Base-by-base conservation (phyloP, 2,797 vertebrate genomes). In the Diglossa cyanea region DNA sequence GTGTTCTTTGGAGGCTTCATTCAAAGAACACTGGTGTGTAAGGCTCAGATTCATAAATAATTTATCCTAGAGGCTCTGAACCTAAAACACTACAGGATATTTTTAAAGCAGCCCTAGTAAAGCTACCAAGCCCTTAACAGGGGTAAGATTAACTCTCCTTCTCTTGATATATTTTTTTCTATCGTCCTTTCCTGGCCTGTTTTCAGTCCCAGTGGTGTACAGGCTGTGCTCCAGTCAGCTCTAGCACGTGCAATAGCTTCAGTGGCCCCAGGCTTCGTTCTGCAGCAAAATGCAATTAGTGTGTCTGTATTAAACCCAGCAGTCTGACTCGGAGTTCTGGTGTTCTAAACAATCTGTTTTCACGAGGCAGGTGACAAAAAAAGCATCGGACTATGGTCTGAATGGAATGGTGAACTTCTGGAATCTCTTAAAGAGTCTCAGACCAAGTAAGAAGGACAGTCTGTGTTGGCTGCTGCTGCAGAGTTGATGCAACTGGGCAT, bases 371-470 rank as follows among this genome's bases (percentile, higher is more conserved):
- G 12, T 85, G 55, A 50, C 50, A 15, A 25, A 54, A 57, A 31
- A 39, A 17, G 21, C 14, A 1, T 42, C 70, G 35, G 73, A 23
- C 40, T 4, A 0, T 40, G n/a, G 33, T 7, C 47, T 18, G 1
- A 33, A 40, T 33, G 30, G 31, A 60, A 21, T 7, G 2, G 66
- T 50, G 16, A 44, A 40, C 30, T 70, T 15, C n/a, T 68, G 47
- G 54, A 57, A 14, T 44, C 25, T 60, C 26, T 54, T 24, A 17
- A 31, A 44, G 55, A 50, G 39, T 48, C 19, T 58, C 17, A 35
- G 1, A 23, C 23, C 0, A 0, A 24, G 9, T 7, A 4, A 54
- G 30, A 45, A 24, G 15, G 20, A 13, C 3, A 0, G 11, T 39
- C 3, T 24, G 5, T 7, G 7, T 6, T 73, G 45, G 18, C 15